A percentile compares a stretch with the other conserved stretches of the same genome.
phyloP scores from a whole-genome alignment of 2,888 invertebrate species.

The Cosmia pyralina region DNA sequence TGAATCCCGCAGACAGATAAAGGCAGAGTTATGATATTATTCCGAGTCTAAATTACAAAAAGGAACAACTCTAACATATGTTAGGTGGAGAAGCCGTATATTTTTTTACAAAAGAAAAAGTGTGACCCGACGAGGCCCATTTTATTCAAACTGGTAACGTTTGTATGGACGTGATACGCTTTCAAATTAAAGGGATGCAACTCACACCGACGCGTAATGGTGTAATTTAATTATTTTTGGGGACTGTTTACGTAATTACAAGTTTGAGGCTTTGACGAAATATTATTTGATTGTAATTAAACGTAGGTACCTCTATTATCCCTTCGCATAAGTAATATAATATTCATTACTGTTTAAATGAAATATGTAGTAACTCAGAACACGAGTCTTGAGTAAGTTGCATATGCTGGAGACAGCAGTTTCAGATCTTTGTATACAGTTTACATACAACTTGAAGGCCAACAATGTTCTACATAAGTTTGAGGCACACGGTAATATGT shows the following conservation, averaged over 20 bases:
- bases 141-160: constrained; percentile 79
- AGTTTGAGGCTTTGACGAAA: constrained; percentile 3
- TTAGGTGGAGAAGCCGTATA: constrained; percentile 59
- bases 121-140: constrained; percentile 73
- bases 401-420: constrained; percentile 25
- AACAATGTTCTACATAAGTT: constrained; percentile 28
- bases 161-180: constrained; percentile 73
- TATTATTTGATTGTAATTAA: constrained; percentile 15
- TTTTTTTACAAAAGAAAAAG: constrained; percentile 73
- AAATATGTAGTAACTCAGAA: neutral
- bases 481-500: constrained; percentile 2
- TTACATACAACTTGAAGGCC: constrained; percentile 21
- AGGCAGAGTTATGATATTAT: constrained; percentile 68
- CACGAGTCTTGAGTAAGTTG: constrained; percentile 19
- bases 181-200: constrained; percentile 67
- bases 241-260: constrained; percentile 4
- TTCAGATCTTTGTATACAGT: constrained; percentile 29
- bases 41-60: constrained; percentile 70
- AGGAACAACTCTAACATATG: constrained; percentile 67
- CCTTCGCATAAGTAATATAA: neutral
- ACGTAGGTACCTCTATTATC: neutral
- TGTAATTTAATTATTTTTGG: constrained; percentile 24
- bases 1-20: constrained; percentile 48
- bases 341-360: constrained; percentile 10
- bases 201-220: constrained; percentile 61